These are phyloP conservation scores for Gambelia wislizenii DNA, from an alignment of 2,797 vertebrate species.

Conservation along the genomic window DNA sequence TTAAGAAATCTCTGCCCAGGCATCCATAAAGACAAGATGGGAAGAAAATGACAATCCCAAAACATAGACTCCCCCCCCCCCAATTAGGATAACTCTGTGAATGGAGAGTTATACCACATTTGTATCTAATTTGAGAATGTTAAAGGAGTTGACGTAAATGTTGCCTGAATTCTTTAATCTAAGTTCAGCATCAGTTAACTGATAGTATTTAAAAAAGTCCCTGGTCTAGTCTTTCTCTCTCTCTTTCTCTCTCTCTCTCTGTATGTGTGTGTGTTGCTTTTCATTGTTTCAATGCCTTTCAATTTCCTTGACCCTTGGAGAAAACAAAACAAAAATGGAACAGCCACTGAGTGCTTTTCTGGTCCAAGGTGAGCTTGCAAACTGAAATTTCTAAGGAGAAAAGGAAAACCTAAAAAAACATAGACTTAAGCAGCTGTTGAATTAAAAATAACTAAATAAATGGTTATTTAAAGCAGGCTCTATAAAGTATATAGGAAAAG, in stretches of 20 bases:
- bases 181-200: neutral
- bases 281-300: conserved; percentile 39
- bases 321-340: neutral
- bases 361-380: neutral
- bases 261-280: conserved; percentile 14
- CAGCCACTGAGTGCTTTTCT: neutral
- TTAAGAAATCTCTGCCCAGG: neutral
- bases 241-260: too few species aligned
- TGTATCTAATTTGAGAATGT: neutral
- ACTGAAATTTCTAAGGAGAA: neutral
- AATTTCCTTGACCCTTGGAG: conserved; percentile 26
- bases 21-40: neutral
- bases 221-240: neutral
- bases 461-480: neutral
- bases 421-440: neutral
- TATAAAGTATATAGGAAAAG: neutral
- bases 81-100: neutral
- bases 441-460: neutral
- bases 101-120: neutral
- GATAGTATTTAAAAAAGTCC: neutral
- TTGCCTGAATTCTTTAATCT: neutral
- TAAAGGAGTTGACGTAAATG: neutral
- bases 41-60: neutral
- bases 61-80: neutral
- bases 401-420: too few species aligned